These are phyloP conservation scores for Philaethria dido DNA, from an alignment of 2,888 invertebrate species.

Conservation along the genomic window DNA sequence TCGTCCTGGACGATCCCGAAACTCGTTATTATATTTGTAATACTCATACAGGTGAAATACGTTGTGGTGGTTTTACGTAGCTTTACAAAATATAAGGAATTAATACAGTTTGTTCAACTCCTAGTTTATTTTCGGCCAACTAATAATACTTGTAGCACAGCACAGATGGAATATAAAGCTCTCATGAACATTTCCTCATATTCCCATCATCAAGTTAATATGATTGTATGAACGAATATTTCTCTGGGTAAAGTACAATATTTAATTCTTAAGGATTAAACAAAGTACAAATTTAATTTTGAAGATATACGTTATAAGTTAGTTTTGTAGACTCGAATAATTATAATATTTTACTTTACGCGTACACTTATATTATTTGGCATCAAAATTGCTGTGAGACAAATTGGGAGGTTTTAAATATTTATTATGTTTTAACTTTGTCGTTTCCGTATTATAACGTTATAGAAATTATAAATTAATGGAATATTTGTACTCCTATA, in stretches of 20 bases:
- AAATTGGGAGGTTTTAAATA: no score
- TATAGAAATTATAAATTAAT: no score
- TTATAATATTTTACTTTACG: no score
- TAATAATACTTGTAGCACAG: neutral
- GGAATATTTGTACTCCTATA: no score
- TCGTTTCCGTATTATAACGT: no score
- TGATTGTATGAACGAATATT: conserved; percentile 12
- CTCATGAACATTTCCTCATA: conserved; percentile 4
- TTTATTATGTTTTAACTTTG: no score
- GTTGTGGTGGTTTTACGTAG: neutral
- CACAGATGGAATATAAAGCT: conserved; percentile 17
- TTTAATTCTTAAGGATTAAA: conserved; percentile 15
- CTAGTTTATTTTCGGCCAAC: neutral
- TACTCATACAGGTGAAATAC: conserved; percentile 3
- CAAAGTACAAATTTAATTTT: neutral
- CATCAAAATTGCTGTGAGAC: no score
- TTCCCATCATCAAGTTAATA: conserved; percentile 20
- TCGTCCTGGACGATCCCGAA: conserved; percentile 22
- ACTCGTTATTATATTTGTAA: conserved; percentile 27
- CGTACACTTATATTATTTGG: no score
- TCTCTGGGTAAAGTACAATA: conserved; percentile 18
- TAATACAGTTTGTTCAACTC: neutral
- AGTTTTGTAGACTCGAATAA: neutral
- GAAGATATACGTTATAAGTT: neutral
- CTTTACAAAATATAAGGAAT: neutral